These are phyloP conservation scores for Taeniopygia guttata DNA, from an alignment of 2,797 vertebrate genomes.

Conservation along the genomic window DNA sequence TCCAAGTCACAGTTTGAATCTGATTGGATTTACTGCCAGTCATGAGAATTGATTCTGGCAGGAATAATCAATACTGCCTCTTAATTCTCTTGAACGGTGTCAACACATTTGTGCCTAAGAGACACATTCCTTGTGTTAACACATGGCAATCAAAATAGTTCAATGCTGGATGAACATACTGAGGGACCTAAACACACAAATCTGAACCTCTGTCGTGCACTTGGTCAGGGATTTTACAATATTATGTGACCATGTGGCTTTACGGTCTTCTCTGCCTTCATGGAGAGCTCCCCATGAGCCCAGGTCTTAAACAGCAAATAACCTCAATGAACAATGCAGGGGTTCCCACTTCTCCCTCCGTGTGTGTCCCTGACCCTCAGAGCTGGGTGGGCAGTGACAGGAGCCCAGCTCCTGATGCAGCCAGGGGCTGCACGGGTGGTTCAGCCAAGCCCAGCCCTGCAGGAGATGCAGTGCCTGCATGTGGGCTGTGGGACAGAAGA, in stretches of 20 bases:
- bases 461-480: neutral
- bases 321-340: neutral
- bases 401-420: neutral
- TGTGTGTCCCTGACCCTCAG: neutral
- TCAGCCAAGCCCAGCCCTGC: neutral
- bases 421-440: accelerated
- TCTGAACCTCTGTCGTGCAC: too few relatives aligned
- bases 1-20: neutral
- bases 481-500: neutral
- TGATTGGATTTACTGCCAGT: neutral
- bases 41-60: neutral
- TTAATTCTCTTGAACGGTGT: neutral
- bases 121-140: neutral
- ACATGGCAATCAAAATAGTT: neutral
- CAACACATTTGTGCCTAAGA: neutral
- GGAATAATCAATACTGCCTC: neutral
- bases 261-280: neutral
- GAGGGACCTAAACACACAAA: neutral
- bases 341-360: neutral
- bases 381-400: neutral
- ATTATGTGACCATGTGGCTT: neutral
- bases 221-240: neutral
- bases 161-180: neutral
- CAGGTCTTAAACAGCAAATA: neutral
- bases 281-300: neutral